Evolutionary conservation across 2,888 invertebrate species (phyloP).

Genomic region (Rhopalosiphum nymphaeae): DNA sequence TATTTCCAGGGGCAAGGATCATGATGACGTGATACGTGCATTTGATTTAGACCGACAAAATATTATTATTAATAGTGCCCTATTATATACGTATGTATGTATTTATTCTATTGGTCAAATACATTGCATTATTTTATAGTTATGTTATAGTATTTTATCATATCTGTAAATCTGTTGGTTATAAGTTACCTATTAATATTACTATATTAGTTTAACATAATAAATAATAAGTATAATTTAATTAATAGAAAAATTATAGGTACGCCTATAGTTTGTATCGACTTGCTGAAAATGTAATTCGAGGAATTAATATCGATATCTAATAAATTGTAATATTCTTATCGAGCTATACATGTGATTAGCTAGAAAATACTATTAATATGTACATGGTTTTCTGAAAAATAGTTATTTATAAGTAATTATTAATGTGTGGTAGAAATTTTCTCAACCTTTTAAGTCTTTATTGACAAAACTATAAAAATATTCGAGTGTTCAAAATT

Average conservation of each 20-base stretch:
- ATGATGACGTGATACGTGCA: too few relatives aligned
- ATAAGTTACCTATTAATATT: too few relatives aligned
- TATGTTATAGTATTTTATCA: too few relatives aligned
- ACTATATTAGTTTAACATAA: too few relatives aligned
- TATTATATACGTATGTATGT: too few relatives aligned
- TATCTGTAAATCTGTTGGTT: too few relatives aligned
- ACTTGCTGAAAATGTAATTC: neutral
- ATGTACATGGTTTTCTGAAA: neutral
- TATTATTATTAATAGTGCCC: too few relatives aligned
- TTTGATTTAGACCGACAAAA: too few relatives aligned
- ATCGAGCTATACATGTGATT: neutral
- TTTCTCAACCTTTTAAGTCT: neutral
- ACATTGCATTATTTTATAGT: too few relatives aligned
- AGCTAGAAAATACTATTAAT: neutral
- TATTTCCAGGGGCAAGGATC: too few relatives aligned
- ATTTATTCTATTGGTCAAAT: too few relatives aligned
- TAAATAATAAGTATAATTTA: neutral
- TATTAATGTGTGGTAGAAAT: neutral
- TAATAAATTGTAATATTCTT: neutral
- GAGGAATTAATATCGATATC: neutral
- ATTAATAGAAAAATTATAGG: neutral
- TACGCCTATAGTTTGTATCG: neutral
- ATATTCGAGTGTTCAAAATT: neutral
- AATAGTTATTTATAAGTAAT: neutral
- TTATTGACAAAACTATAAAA: neutral